These are phyloP conservation scores for Popillia japonica DNA, from an alignment of 1,140 invertebrate genomes.

Conservation along the genomic window DNA sequence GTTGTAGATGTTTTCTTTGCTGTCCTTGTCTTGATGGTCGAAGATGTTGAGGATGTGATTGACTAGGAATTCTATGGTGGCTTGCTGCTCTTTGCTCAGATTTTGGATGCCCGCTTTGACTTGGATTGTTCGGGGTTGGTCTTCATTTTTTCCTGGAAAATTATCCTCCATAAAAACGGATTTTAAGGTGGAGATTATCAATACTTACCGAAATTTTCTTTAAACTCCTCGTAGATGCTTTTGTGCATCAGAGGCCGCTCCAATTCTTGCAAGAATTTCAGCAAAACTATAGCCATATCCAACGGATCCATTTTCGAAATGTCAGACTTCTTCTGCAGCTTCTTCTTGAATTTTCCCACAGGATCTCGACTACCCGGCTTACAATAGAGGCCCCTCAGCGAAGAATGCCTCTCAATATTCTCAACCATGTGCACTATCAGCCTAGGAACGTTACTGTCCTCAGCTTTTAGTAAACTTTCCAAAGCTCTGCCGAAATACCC, in stretches of 20 bases:
- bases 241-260: not conserved
- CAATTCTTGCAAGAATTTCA: slow-evolving; percentile 25
- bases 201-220: slow-evolving; percentile 20
- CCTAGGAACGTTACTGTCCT: not conserved
- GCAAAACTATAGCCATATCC: not conserved
- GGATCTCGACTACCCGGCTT: not conserved
- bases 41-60: slow-evolving; percentile 22
- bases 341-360: slow-evolving; percentile 25
- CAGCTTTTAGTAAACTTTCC: not conserved
- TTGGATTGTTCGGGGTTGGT: not conserved
- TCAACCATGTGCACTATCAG: not conserved
- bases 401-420: not conserved
- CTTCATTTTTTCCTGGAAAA: not conserved
- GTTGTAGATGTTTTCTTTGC: slow-evolving; percentile 6
- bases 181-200: not conserved
- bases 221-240: slow-evolving; percentile 2
- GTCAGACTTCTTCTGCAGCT: not conserved
- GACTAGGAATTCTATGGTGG: slow-evolving; percentile 4
- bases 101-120: not conserved
- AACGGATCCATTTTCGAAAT: slow-evolving; percentile 16
- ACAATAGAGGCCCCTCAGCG: not conserved
- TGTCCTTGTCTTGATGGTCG: not conserved
- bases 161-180: not conserved
- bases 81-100: not conserved
- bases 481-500: not conserved